Percentiles rank a stretch among this genome's conserved stretches.
phyloP scores from a whole-genome alignment of 2,113 vertebrate species.

The Gopherus evgoodei region DNA sequence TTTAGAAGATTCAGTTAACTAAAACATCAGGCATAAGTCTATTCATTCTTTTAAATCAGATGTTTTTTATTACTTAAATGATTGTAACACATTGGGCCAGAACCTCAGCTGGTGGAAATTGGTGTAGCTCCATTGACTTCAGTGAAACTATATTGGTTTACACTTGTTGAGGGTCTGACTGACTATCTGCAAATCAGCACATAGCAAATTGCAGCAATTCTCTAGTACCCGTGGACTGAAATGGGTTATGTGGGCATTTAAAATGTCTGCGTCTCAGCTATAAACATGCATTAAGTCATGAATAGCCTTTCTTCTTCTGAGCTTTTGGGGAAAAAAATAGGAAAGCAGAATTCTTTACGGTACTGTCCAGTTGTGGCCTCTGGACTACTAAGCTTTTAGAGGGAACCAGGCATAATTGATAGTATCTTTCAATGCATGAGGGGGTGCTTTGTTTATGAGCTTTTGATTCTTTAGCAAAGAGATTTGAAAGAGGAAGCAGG shows the following conservation, averaged over 20 bases:
- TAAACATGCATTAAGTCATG: neutral
- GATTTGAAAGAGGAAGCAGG: constrained; percentile 18
- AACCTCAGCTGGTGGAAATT: neutral
- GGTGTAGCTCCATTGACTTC: neutral
- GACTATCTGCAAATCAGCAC: neutral
- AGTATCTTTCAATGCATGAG: neutral
- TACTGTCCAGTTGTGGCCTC: neutral
- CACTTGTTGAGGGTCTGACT: neutral
- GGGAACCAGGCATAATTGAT: neutral
- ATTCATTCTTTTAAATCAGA: neutral
- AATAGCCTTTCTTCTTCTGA: neutral
- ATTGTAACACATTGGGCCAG: neutral
- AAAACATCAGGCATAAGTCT: neutral
- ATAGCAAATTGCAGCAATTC: neutral
- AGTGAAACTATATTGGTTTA: neutral
- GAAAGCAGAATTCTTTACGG: neutral
- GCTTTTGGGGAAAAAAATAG: neutral
- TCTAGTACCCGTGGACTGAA: neutral
- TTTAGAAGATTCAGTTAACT: neutral
- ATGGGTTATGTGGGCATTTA: neutral
- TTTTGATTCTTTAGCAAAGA: constrained; percentile 27
- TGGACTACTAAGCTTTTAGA: neutral
- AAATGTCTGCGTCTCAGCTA: neutral
- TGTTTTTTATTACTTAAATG: neutral
- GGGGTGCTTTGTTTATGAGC: neutral